phyloP scores from a whole-genome alignment of 1,140 invertebrate genomes.

The Eubasilissa regina region DNA sequence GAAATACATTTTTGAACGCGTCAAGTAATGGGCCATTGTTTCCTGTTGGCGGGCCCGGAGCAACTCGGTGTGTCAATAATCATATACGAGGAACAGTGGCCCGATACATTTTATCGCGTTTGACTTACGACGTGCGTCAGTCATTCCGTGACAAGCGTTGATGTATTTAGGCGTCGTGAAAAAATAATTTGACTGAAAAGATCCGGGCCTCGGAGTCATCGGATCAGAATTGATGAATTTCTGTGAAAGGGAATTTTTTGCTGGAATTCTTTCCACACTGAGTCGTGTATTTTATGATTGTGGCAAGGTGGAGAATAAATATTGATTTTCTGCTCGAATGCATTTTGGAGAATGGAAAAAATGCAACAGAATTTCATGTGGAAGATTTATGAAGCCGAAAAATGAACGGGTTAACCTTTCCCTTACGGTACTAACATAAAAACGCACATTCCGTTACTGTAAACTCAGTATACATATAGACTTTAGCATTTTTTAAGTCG shows the following conservation, averaged over 20 bases:
- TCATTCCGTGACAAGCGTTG: background rate
- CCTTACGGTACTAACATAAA: background rate
- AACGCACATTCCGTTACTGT: no score
- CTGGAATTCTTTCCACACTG: background rate
- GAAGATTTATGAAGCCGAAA: background rate
- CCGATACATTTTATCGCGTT: conserved; percentile 6
- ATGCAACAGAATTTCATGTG: no score
- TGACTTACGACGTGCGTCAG: conserved; percentile 7
- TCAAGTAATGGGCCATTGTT: conserved; percentile 45
- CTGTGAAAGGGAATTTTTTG: conserved; percentile 8
- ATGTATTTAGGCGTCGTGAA: conserved; percentile 3
- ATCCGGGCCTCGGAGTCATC: conserved; percentile 5
- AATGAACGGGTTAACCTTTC: conserved; percentile 17
- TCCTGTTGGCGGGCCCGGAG: background rate
- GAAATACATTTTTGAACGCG: conserved; percentile 32
- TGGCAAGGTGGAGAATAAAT: conserved; percentile 24
- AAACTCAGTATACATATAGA: background rate
- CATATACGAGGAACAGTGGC: conserved; percentile 10
- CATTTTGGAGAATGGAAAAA: background rate
- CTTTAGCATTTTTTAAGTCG: no score
- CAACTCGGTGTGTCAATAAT: conserved; percentile 12
- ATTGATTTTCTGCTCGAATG: conserved; percentile 40
- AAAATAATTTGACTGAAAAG: conserved; percentile 29
- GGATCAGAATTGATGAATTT: background rate
- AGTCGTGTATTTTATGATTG: background rate